A percentile compares a stretch with the other conserved stretches of the same genome.
Evolutionary conservation across 2,113 vertebrate genomes (phyloP).

Genomic region (Rattus norvegicus): DNA sequence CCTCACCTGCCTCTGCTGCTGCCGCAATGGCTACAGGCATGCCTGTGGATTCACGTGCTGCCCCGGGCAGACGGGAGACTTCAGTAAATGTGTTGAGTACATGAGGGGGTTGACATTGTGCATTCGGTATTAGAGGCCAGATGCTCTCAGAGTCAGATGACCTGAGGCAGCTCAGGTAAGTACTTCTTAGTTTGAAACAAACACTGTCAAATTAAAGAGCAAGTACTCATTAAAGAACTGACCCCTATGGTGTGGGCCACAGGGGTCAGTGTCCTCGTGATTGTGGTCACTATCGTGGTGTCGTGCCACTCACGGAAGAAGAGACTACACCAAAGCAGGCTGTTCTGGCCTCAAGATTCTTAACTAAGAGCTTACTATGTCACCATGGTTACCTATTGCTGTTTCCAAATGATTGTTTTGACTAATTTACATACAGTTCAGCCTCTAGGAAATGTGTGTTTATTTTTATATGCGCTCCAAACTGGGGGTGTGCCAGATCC

Average conservation of each 20-base stretch:
- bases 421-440: not conserved
- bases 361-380: not conserved
- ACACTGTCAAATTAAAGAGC: not conserved
- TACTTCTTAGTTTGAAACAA: not conserved
- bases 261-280: not conserved
- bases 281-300: not conserved
- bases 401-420: not conserved
- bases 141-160: not conserved
- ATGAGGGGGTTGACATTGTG: not conserved
- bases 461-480: not conserved
- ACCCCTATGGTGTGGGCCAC: not conserved
- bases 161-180: no score
- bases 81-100: not conserved
- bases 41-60: not conserved
- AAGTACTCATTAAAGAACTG: not conserved
- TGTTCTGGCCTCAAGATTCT: not conserved
- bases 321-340: not conserved
- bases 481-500: no score
- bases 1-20: not conserved
- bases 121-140: not conserved
- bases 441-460: not conserved
- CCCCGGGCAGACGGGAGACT: not conserved
- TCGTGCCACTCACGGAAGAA: not conserved
- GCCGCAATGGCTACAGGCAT: not conserved
- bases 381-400: no score